Evolutionary conservation across 2,113 vertebrate genomes (phyloP), one percentile per base, ranked within the genome.

Genomic region (Pantherophis guttatus): DNA sequence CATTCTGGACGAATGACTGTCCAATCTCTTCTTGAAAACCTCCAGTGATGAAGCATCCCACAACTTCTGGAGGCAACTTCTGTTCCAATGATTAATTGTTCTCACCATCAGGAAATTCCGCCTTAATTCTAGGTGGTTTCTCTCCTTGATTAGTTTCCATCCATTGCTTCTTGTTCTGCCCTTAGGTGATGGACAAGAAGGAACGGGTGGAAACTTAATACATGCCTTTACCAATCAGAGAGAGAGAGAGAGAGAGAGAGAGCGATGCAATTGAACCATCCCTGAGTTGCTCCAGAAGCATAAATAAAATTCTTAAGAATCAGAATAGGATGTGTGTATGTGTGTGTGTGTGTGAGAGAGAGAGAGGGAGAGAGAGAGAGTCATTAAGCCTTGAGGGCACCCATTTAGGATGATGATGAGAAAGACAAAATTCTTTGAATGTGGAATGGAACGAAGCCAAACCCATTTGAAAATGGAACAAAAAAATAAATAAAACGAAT

Each of bases 391-490:
- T 89, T 19, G 54, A 92, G 87, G 65, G 44, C 33, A 53, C n/a
- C 13, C 65, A 33, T 33, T 75, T 75, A 75, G 65, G n/a, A 44
- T 87, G 75, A 44, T 23, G 29, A 87, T 87, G 93, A 95, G 96
- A 95, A 89, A 93, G n/a, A 54, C 54, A 50, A 90, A n/a, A 94
- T 95, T 94, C 85, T 97, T 94, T 96, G 91, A 96, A 93, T 94
- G 96, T 93, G 94, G 93, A 95, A 94, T 91, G 90, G 94, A 95
- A 96, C 59, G 93, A 89, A 91, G 94, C 96, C 94, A 95, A 89
- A 17, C 0, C 13, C 39, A n/a, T 54, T 88, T 55, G 24, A 33
- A 89, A 75, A 54, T 17, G 50, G 39, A 48, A 85, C 24, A 19
- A 24, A 39, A 39, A 55, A 55, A 86, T 8, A 21, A 55, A 89